Evolutionary conservation across 2,113 vertebrate genomes (phyloP), one percentile per base, ranked within the genome.

Genomic region (Procapra przewalskii): DNA sequence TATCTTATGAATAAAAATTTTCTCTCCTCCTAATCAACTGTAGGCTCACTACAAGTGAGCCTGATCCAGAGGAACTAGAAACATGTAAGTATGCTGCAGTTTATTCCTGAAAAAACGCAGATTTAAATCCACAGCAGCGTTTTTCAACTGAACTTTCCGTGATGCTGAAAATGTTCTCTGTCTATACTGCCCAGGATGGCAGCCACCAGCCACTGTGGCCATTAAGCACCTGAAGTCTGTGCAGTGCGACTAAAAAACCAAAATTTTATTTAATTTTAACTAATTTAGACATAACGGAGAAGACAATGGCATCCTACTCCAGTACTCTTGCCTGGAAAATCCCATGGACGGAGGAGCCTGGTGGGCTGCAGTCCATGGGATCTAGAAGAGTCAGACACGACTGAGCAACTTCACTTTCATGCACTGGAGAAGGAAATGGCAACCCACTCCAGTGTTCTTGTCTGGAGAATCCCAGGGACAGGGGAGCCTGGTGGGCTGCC

Each of bases 241-340:
- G 23, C 60, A 52, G 21, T 12, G 4, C n/a, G 19, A 50, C 55
- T 79, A 79, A 92, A 82, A 33, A 82, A 57, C 60, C 91, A n/a
- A 91, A 82, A 29, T 80, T 94, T 45, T 93, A 80, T 81, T 45
- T 92, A 45, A 89, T 93, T 93, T 84, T 75, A 83, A 93, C 82
- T 75, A 82, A 88, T 71, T 71, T 80, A 64, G 83, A 36, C 54
- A 60, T 84, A 84, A 96, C 50, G 4, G 57, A 59, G 57, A 59
- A 59, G 57, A 25, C 57, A 59, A 59, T 59, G 57, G 57, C 57
- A 59, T 25, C 57, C 57, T 25, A 27, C 25, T 12, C 57, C 57
- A 59, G 57, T 25, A 10, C 57, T 59, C 25, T 59, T 59, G 57
- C 57, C 57, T 27, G 57, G 57, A 59, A 59, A 27, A 59, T 59